Base-by-base conservation (phyloP, 1,140 invertebrate species). In the Neodiprion virginianus region DNA sequence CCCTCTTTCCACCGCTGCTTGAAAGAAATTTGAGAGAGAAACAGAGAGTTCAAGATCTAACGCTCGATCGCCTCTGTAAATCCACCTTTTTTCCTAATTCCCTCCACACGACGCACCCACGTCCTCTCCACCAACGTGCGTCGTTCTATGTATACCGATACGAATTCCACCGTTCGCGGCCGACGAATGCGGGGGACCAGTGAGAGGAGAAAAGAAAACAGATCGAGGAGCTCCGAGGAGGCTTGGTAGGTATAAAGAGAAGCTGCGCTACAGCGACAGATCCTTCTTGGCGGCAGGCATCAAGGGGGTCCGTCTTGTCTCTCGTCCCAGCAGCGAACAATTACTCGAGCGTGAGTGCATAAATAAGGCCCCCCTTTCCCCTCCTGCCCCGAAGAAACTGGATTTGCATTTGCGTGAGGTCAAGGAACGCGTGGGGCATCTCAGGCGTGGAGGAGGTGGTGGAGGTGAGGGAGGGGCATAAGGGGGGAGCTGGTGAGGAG, bases 131-230 rank as follows among this genome's bases (percentile, higher is more conserved):
- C 67, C 71, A 80, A 80, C 80, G 77, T 75, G 73, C 70, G 66
- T 77, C 75, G 77, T 71, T 72, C 68, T 77, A 80, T 78, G 75
- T 77, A 77, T 80, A 1, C 28, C 28, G 28, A 40, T 40, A 40
- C 28, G 28, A 40, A 66, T 66, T 14, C 14, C 61, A 17, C 61
- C 1, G 12, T 14, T 14, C 61, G 61, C 61, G 61, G 12, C 17
- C 12, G 61, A 65, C 61, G 61, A 14, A 14, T 65, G 28, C 28
- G 28, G 28, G 28, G 28, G 28, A 40, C 28, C 28, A 40, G 28
- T 21, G 17, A 65, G 61, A 65, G 17, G 61, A 65, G 17, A 65
- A 14, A 17, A 17, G 17, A 65, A 65, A 65, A 65, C 61, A 17
- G 12, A n/a, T 61, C 10, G n/a, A 65, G 61, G 12, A 65, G 17